Base-by-base conservation (phyloP, 2,797 vertebrate species). In the Mastacembelus armatus region DNA sequence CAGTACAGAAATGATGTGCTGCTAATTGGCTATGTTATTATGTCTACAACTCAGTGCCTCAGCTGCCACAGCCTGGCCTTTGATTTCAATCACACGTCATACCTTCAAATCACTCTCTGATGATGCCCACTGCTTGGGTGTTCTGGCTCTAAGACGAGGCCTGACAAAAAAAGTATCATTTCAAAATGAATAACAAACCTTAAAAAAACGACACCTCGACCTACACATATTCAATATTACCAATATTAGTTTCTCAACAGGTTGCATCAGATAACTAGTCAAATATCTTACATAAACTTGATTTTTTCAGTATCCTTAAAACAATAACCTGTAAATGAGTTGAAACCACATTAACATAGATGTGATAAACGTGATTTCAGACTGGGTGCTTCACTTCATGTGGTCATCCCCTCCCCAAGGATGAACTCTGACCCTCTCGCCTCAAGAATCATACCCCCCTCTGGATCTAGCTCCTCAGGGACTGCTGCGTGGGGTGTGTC, bases 11-110 rank as follows among this genome's bases (percentile, higher is more conserved):
- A 77, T 52, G 32, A 69, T 39, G 49, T 77, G 40, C 65, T 14
- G 66, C 80, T 84, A 88, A 89, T 86, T 87, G 80, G 61, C 35
- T 70, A 84, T 83, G 79, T 71, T 84, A 79, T 84, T 83, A 55
- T 80, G 74, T 65, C 59, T 70, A 7, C 48, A 35, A 59, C 49
- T 75, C 51, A 33, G 76, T 67, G 80, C 82, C 83, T 67, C 56
- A 62, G 75, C 62, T 80, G 54, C n/a, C n/a, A n/a, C 4, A 70
- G 38, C 39, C 70, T 67, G 72, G 52, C 75, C 83, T 85, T 85
- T 88, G 73, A 81, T 78, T 77, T 74, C 66, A 69, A 74, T 84
- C 66, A 45, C 74, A 64, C 65, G 66, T 71, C 69, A 78, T 27
- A 32, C 60, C 54, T 71, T 52, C 49, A 65, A 77, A 60, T 84